Percentiles rank a stretch among this genome's conserved stretches.
These are phyloP conservation scores for Galerucella calmariensis DNA, from an alignment of 2,888 invertebrate genomes.

Conservation along the genomic window DNA sequence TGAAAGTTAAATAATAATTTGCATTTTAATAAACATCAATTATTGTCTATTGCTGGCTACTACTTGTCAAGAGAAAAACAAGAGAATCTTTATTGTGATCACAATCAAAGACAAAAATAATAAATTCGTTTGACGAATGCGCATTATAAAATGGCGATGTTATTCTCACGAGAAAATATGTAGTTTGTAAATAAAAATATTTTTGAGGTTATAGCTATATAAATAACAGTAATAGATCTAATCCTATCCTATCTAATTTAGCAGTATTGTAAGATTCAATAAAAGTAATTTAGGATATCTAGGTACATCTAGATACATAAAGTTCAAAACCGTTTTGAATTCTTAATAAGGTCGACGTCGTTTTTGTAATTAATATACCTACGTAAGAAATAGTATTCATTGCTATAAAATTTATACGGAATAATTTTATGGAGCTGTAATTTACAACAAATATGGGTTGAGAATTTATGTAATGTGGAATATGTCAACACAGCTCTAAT, in stretches of 20 bases:
- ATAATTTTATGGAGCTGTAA: neutral
- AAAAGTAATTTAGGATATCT: neutral
- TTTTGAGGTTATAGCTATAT: no score
- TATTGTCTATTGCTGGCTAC: neutral
- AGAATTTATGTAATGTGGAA: neutral
- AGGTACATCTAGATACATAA: conserved; percentile 1
- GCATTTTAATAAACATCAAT: conserved; percentile 17
- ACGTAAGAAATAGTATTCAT: neutral
- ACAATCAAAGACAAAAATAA: no score
- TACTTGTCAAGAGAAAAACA: no score
- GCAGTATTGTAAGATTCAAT: no score
- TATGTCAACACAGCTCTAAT: neutral
- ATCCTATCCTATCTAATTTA: no score
- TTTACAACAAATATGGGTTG: neutral
- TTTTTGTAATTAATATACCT: neutral
- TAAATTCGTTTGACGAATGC: no score
- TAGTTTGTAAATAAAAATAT: no score
- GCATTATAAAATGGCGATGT: no score
- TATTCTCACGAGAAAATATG: no score
- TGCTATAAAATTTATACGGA: neutral
- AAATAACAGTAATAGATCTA: no score
- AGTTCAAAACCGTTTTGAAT: neutral
- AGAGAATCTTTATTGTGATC: no score
- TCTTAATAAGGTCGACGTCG: neutral
- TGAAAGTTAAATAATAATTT: conserved; percentile 34